These are phyloP conservation scores for Bombus sylvicola DNA, from an alignment of 1,140 invertebrate species.

Conservation along the genomic window DNA sequence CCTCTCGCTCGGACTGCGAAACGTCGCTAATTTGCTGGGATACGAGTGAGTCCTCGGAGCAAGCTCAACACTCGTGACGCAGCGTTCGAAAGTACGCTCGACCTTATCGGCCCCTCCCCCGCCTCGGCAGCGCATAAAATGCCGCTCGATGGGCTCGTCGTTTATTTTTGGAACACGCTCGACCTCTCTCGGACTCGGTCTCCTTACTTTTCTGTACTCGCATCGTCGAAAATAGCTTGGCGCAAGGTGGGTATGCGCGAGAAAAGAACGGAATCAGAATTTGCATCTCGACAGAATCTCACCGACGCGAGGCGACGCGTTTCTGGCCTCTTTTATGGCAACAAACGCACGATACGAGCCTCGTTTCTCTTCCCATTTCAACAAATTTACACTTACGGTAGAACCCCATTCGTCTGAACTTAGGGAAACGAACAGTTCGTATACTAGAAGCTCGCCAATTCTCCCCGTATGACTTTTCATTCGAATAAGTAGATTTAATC, in stretches of 20 bases:
- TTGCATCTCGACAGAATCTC: neutral
- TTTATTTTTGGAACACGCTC: slow-evolving; percentile 67
- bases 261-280: slow-evolving; percentile 52
- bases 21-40: slow-evolving; percentile 15
- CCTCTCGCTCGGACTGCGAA: neutral
- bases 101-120: slow-evolving; percentile 54
- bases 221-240: slow-evolving; percentile 63
- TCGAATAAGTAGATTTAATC: too few relatives aligned
- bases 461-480: too few relatives aligned
- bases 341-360: neutral
- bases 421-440: neutral
- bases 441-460: too few relatives aligned
- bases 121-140: slow-evolving; percentile 40
- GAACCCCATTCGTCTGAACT: neutral
- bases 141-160: slow-evolving; percentile 63
- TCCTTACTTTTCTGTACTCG: slow-evolving; percentile 64
- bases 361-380: too few relatives aligned
- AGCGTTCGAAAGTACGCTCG: slow-evolving; percentile 43
- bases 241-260: slow-evolving; percentile 61
- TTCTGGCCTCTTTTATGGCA: neutral
- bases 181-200: slow-evolving; percentile 65
- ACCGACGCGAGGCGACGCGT: neutral
- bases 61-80: slow-evolving; percentile 36
- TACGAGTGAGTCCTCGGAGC: neutral
- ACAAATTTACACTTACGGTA: neutral